Conservation (phyloP, 2,888 invertebrate genomes). For the Mythimna pallens region DNA sequence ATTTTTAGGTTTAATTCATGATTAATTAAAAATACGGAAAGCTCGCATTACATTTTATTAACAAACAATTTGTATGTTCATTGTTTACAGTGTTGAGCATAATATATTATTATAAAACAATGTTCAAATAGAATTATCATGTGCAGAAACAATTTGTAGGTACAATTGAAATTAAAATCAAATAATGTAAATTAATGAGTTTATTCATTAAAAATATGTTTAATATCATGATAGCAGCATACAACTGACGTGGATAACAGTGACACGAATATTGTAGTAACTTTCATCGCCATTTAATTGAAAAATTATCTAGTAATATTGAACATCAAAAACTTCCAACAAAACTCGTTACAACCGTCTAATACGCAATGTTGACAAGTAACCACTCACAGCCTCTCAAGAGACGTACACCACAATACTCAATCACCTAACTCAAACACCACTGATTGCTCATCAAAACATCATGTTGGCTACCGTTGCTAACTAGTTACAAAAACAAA, state of each 20-base stretch:
- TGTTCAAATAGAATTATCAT: no score
- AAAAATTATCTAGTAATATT: neutral
- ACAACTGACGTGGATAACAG: neutral
- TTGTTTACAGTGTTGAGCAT: no score
- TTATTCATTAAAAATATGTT: neutral
- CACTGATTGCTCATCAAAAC: slow-evolving; percentile 46
- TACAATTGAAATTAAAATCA: no score
- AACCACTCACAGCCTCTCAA: slow-evolving; percentile 4
- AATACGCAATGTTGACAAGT: slow-evolving; percentile 22
- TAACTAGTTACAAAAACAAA: slow-evolving; percentile 45
- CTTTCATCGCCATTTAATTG: neutral
- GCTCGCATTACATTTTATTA: neutral
- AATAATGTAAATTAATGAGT: no score
- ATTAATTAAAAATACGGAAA: neutral
- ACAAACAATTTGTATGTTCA: no score
- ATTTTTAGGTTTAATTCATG: neutral
- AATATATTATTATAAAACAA: no score
- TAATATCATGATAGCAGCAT: neutral
- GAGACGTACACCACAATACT: slow-evolving; percentile 33
- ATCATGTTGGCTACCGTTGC: neutral
- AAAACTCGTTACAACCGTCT: slow-evolving; percentile 1
- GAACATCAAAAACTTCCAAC: slow-evolving; percentile 1
- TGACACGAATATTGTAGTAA: neutral
- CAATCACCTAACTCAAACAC: slow-evolving; percentile 46
- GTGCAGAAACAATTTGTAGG: no score